phyloP scores from a whole-genome alignment of 2,888 invertebrate genomes.

The Bellardia pandia region DNA sequence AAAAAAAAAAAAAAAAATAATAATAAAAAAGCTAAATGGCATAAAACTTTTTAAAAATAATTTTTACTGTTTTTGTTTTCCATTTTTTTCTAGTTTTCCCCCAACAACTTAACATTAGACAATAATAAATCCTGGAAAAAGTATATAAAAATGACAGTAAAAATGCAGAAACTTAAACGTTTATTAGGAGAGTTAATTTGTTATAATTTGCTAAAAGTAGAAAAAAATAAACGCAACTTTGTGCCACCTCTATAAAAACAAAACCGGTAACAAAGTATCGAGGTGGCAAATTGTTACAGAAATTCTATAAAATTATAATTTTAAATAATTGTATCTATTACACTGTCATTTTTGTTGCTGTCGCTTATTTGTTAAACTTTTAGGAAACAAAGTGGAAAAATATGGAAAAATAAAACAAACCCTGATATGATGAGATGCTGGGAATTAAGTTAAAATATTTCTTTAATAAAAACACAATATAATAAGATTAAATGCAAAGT shows the following conservation, averaged over 20 bases:
- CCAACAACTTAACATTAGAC: constrained; percentile 1
- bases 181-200: constrained; percentile 20
- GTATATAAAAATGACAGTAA: not conserved
- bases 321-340: constrained; percentile 5
- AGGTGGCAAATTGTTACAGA: not conserved
- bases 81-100: not conserved
- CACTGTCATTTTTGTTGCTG: not conserved
- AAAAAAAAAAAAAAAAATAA: not conserved
- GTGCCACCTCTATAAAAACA: not conserved
- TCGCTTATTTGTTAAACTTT: not conserved
- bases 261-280: constrained; percentile 15
- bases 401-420: not conserved
- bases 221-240: not conserved
- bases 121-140: constrained; percentile 5
- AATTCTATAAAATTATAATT: not conserved
- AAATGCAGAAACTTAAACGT: constrained; percentile 9
- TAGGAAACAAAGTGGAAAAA: too few relatives aligned
- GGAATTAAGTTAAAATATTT: not conserved
- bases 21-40: not conserved
- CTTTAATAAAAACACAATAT: not conserved
- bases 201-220: not conserved
- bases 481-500: not conserved
- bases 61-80: constrained; percentile 11
- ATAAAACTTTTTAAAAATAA: constrained; percentile 38
- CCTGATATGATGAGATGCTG: not conserved